Base-by-base conservation (phyloP, 1,140 invertebrate species). In the Leptinotarsa lineolata region DNA sequence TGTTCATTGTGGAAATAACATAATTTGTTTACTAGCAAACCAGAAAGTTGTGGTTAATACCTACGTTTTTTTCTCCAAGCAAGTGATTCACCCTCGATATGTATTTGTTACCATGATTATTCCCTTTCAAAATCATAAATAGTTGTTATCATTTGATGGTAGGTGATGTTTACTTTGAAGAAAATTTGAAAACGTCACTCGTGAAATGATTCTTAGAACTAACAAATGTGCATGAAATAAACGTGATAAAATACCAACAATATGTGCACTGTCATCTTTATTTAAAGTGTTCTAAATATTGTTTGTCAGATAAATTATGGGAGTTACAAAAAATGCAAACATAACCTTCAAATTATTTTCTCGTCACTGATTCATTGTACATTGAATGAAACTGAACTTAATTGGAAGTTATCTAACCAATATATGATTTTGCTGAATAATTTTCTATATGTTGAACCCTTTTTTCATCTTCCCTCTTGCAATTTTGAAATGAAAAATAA, bases 331-430 rank as follows among this genome's bases (percentile, higher is more conserved):
- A 46, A 16, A 16, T 15, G 48, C n/a, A 54, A 54, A 54, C 48
- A 54, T 54, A 54, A 54, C 48, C 48, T 54, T 54, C 6, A 18
- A 54, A 54, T 54, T 54, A 54, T 54, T 54, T 54, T 54, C 48
- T 39, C 30, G 11, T 39, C 8, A 39, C 30, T 39, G 30, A 8
- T 39, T 11, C 11, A 39, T 39, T 39, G 8, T 39, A 8, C 8
- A 39, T 2, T 39, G 30, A 39, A 39, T 30, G 30, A 39, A 39
- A 54, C 15, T 54, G 48, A 54, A 18, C 4, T 5, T 54, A 54
- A 54, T 16, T 54, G 15, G 48, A 54, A 54, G n/a, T 54, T 54
- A 11, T 54, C 15, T 16, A 54, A 54, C 48, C 15, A 18, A 54
- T 54, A 54, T 4, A n/a, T 54, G n/a, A 54, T 18, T 16, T 54